Base-by-base conservation (phyloP, 2,797 vertebrate species). In the Sebastes baramenuke region DNA sequence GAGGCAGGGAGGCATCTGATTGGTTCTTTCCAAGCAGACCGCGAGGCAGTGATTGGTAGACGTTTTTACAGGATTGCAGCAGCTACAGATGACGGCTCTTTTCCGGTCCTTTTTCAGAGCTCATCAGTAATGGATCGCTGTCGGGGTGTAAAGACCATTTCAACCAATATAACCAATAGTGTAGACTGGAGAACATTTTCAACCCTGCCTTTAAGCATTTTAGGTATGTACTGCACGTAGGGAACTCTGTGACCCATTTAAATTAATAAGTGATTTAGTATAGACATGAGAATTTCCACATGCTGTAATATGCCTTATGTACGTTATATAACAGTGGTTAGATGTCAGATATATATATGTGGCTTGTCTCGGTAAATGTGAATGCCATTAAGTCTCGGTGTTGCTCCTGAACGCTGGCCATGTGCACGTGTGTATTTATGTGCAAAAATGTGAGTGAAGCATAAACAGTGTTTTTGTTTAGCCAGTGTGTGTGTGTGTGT, bases 331-430 rank as follows among this genome's bases (percentile, higher is more conserved):
- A 75, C 66, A 68, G 66, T 22, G 22, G 18, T 79, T 18, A 25
- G 58, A 55, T 82, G 77, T 85, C 76, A 79, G 42, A 84, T 72
- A 77, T 77, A 42, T 42, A 77, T 46, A 69, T 76, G 68, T 75
- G 42, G 25, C 30, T 67, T 58, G 59, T 75, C 71, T 69, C 67
- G 36, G 22, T 67, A 67, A 84, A 84, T 75, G 49, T 60, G 11
- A 87, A 82, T 66, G 54, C 64, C 49, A 66, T 81, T 74, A 72
- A 42, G 55, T 67, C 22, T 72, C 5, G 1, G 20, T 38, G 24
- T 62, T 64, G 36, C 64, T 38, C 27, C 49, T 73, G n/a, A 69
- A 73, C 3, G 4, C 30, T 42, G 56, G 29, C 60, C 70, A 71
- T 72, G 67, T 77, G 77, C 36, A 49, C 27, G n/a, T 25, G 27